Evolutionary conservation across 2,888 invertebrate species (phyloP).

Genomic region (Ectemnius lituratus): DNA sequence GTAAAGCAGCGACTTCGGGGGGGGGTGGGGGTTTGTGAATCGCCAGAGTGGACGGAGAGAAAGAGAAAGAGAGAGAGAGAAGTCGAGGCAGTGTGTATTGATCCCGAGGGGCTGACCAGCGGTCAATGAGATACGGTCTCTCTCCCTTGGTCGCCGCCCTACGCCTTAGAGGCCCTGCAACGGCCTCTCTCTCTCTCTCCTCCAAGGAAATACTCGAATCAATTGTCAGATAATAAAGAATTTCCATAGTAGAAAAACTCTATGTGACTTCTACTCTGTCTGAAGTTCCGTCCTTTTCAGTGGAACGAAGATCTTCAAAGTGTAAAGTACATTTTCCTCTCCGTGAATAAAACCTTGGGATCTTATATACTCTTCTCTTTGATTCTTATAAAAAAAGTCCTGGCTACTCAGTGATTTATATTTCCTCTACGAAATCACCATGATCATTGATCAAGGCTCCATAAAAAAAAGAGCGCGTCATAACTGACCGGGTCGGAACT

Average conservation of each 20-base stretch:
- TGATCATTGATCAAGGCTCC: too few relatives aligned
- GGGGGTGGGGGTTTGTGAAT: conserved; percentile 28
- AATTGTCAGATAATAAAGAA: too few relatives aligned
- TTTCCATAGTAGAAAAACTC: too few relatives aligned
- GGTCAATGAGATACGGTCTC: conserved; percentile 77
- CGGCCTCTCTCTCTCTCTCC: conserved; percentile 42
- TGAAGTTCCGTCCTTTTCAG: too few relatives aligned
- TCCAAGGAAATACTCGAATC: conserved; percentile 65
- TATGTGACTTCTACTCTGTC: too few relatives aligned
- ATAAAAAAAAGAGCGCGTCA: too few relatives aligned
- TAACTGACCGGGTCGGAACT: too few relatives aligned
- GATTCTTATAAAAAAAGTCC: conserved; percentile 7
- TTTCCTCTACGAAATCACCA: conserved; percentile 8
- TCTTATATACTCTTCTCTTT: conserved; percentile 42
- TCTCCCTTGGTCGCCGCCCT: conserved; percentile 63
- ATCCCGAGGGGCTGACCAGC: conserved; percentile 73
- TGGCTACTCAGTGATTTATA: conserved; percentile 64
- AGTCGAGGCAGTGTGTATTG: conserved; percentile 60
- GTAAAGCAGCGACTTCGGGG: neutral
- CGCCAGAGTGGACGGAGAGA: conserved; percentile 17
- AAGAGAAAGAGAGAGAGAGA: conserved; percentile 32
- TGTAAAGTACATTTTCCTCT: too few relatives aligned
- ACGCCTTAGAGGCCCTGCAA: conserved; percentile 49
- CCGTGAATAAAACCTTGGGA: too few relatives aligned
- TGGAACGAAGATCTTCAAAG: too few relatives aligned